Conservation (phyloP, 2,113 vertebrate species). For the Spermophilus dauricus region DNA sequence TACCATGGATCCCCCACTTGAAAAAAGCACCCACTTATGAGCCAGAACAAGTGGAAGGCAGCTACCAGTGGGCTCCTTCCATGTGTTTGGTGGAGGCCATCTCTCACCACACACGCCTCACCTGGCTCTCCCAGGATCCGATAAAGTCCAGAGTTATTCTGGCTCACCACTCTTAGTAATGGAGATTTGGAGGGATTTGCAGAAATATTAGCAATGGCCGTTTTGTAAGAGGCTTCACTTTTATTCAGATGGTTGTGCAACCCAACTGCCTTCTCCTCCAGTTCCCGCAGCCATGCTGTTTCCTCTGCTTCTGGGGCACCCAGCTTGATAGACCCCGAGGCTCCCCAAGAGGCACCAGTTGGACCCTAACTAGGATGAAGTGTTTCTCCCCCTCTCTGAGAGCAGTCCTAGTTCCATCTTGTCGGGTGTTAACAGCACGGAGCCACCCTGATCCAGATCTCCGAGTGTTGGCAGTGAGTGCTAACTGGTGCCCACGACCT, state of each 20-base stretch:
- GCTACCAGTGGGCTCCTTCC: background rate
- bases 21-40: background rate
- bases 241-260: background rate
- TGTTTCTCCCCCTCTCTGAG: background rate
- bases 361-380: background rate
- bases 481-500: too few relatives aligned
- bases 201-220: background rate
- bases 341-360: background rate
- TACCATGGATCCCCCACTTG: background rate
- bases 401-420: too few relatives aligned
- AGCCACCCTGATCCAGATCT: background rate
- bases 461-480: background rate
- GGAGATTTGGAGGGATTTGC: background rate
- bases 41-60: background rate
- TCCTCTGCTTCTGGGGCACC: background rate
- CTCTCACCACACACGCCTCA: background rate
- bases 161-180: background rate
- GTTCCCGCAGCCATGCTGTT: fast-evolving
- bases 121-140: background rate
- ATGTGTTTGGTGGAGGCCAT: background rate
- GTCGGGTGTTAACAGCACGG: background rate
- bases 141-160: background rate
- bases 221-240: background rate
- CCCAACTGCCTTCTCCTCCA: background rate
- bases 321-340: background rate